Evolutionary conservation across 2,113 vertebrate species (phyloP).

Genomic region (Leptobrachium leishanense): DNA sequence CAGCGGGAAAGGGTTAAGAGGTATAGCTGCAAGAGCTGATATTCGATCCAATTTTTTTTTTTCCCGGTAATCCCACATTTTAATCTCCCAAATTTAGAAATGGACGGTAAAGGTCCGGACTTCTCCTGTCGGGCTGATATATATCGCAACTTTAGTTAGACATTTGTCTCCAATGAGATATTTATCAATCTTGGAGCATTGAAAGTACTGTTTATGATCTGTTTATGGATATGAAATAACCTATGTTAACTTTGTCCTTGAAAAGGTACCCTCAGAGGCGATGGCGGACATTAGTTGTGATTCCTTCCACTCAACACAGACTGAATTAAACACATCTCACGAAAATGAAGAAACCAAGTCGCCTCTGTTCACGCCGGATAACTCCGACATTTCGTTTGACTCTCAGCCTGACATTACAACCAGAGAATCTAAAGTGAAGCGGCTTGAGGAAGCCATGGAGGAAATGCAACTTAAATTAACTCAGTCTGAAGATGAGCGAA

Average conservation of each 20-base stretch:
- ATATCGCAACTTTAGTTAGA: no score
- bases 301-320: conserved; percentile 76
- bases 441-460: conserved; percentile 75
- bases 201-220: no score
- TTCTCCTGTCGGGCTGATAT: no score
- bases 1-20: no score
- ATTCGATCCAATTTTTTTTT: no score
- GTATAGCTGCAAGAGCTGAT: no score
- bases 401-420: conserved; percentile 52
- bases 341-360: conserved; percentile 53
- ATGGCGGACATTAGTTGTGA: conserved; percentile 65
- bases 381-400: conserved; percentile 34
- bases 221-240: no score
- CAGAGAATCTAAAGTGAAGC: conserved; percentile 65
- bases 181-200: no score
- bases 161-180: no score
- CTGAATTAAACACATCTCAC: conserved; percentile 66
- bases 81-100: no score
- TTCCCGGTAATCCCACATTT: no score
- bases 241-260: conserved; percentile 50
- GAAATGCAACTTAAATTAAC: conserved; percentile 72
- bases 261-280: conserved; percentile 61
- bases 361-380: conserved; percentile 39
- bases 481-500: conserved; percentile 74
- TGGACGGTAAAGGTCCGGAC: no score